These are phyloP conservation scores for Gobio occitaniae DNA, from an alignment of 2,797 vertebrate genomes.

Conservation along the genomic window DNA sequence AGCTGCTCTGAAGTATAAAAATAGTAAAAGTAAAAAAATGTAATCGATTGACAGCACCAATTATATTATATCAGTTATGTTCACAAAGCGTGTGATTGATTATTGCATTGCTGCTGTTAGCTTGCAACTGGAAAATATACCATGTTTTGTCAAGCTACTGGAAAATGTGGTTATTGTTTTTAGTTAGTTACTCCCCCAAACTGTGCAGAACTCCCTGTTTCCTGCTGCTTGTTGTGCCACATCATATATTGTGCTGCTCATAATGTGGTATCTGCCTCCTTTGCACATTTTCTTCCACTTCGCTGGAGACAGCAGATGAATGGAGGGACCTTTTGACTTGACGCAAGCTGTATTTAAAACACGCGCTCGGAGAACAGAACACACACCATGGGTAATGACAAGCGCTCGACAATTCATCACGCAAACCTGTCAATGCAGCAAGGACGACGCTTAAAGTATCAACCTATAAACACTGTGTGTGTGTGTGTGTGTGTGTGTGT, in stretches of 20 bases:
- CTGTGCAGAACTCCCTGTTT: background rate
- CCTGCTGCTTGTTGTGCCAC: slow-evolving; percentile 65
- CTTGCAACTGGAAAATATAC: background rate
- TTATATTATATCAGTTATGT: background rate
- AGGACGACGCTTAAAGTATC: slow-evolving; percentile 26
- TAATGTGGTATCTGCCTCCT: slow-evolving; percentile 63
- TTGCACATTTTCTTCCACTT: slow-evolving; percentile 74
- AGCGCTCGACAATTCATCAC: slow-evolving; percentile 36
- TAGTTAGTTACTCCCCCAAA: background rate
- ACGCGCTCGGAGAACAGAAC: slow-evolving; percentile 54
- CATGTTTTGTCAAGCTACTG: background rate
- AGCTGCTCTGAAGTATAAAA: too few species aligned
- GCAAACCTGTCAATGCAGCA: slow-evolving; percentile 38
- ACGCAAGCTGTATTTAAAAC: slow-evolving; percentile 60
- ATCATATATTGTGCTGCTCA: slow-evolving; percentile 62
- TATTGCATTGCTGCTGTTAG: background rate
- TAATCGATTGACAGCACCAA: too few species aligned
- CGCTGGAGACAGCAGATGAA: slow-evolving; percentile 68
- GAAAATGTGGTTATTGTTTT: background rate
- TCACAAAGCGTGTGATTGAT: background rate
- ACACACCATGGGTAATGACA: slow-evolving; percentile 34
- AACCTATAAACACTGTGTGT: slow-evolving; percentile 34
- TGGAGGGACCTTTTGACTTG: slow-evolving; percentile 68
- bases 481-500: slow-evolving; percentile 31
- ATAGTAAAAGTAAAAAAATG: too few species aligned